These are phyloP conservation scores for Enteromius radiatus DNA, from an alignment of 2,797 vertebrate species.

Conservation along the genomic window DNA sequence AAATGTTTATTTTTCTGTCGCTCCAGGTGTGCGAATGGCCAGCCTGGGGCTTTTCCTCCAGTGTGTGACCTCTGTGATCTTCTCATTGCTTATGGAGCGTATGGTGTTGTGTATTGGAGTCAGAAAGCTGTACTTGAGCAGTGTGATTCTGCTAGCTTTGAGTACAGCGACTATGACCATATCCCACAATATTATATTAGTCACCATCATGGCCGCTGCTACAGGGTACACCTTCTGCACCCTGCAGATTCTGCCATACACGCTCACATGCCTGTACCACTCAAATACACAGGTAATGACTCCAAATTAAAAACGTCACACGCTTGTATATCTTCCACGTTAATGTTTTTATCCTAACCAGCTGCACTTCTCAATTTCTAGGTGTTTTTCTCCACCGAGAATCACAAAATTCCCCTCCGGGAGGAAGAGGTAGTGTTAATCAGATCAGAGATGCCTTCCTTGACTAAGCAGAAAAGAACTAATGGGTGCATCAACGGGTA, in stretches of 20 bases:
- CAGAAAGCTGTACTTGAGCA: constrained; percentile 79
- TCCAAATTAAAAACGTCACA: too few relatives aligned
- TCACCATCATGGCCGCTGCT: constrained; percentile 80
- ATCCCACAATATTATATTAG: constrained; percentile 75
- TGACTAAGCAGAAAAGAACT: constrained; percentile 62
- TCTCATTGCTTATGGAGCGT: constrained; percentile 83
- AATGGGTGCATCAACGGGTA: constrained; percentile 63
- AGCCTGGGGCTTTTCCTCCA: constrained; percentile 90
- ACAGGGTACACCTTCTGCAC: constrained; percentile 85
- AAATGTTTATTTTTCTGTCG: background rate
- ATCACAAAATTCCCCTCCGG: constrained; percentile 41
- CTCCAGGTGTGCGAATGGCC: constrained; percentile 85
- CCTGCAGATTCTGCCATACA: constrained; percentile 87
- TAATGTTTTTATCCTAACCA: background rate
- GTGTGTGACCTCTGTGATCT: constrained; percentile 82
- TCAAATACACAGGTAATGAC: constrained; percentile 80
- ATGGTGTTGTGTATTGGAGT: constrained; percentile 81
- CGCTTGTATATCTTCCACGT: background rate
- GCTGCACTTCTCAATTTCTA: constrained; percentile 55
- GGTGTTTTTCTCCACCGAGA: constrained; percentile 81
- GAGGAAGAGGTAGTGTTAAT: background rate
- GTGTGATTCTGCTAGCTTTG: constrained; percentile 77
- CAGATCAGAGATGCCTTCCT: constrained; percentile 45
- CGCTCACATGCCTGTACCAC: constrained; percentile 85
- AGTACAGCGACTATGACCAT: constrained; percentile 81